Base-by-base conservation (phyloP, 1,140 invertebrate species). In the Adoxophyes honmai region DNA sequence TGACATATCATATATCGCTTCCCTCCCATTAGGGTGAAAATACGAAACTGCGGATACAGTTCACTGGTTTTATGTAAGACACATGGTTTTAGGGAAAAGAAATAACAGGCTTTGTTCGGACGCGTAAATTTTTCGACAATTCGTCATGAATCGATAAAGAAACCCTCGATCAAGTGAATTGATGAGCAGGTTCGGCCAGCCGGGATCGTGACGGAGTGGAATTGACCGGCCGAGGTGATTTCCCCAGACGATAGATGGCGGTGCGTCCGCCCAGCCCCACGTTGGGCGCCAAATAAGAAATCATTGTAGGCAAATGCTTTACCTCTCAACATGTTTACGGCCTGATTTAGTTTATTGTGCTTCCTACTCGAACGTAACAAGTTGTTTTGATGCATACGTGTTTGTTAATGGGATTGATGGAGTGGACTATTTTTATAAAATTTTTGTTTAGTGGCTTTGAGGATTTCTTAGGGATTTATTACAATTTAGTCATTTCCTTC, bases 191-290 rank as follows among this genome's bases (percentile, higher is more conserved):
- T 18, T 48, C 42, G 42, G 18, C n/a, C 14, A 15, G 39, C 18
- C 16, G 9, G 16, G 16, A 18, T 21, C 42, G 42, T 48, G 42
- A 48, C n/a, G 11, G 42, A 28, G 18, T 48, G 42, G 42, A 33
- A 48, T 21, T 58, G 58, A 60, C 57, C 58, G 55, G 60, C 42
- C 57, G 36, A 16, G 57, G 59, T 62, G 61, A 68, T 68, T 68
- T 68, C 62, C 66, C 62, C 44, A 59, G 66, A 58, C 58, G 62
- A 69, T 63, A 48, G 55, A 57, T 52, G 51, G 52, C 36, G 21
- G 21, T 16, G 38, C 42, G 16, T 48, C n/a, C 14, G 13, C 15
- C 8, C 5, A 18, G 42, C 7, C 42, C 42, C 42, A 28, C 42
- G 18, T 44, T 44, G 18, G 42, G 42, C 16, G 18, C 42, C 42